A percentile compares a stretch with the other conserved stretches of the same genome.
Conservation (phyloP, 2,113 vertebrate species). For the Hemichromis elongatus region DNA sequence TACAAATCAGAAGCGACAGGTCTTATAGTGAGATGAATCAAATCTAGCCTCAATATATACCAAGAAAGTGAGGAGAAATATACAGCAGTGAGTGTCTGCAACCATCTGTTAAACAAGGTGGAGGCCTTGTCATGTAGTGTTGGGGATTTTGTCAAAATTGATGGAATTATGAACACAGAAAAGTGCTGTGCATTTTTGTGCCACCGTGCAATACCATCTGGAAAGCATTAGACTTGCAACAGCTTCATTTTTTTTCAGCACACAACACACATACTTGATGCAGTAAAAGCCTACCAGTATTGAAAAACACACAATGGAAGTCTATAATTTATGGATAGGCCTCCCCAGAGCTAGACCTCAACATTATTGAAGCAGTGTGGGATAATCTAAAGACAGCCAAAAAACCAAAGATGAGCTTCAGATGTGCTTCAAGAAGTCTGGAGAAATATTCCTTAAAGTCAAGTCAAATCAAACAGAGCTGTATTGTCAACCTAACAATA, state of each 20-base stretch:
- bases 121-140: not conserved
- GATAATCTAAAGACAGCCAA: not conserved
- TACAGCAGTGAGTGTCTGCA: not conserved
- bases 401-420: not conserved
- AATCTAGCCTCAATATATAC: not conserved
- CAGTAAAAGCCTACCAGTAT: not conserved
- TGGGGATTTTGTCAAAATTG: not conserved
- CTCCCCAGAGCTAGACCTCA: not conserved
- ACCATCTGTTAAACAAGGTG: not conserved
- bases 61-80: not conserved
- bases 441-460: not conserved
- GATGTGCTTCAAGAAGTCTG: not conserved
- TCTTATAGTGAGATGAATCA: not conserved
- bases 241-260: not conserved
- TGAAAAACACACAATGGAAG: not conserved
- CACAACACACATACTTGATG: not conserved
- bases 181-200: not conserved
- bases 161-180: fast-evolving
- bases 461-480: not conserved
- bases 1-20: not conserved
- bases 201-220: not conserved
- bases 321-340: not conserved
- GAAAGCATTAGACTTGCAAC: not conserved
- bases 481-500: not conserved
- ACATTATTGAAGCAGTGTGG: not conserved